phyloP scores from a whole-genome alignment of 2,113 vertebrate species.

The Cebus imitator region DNA sequence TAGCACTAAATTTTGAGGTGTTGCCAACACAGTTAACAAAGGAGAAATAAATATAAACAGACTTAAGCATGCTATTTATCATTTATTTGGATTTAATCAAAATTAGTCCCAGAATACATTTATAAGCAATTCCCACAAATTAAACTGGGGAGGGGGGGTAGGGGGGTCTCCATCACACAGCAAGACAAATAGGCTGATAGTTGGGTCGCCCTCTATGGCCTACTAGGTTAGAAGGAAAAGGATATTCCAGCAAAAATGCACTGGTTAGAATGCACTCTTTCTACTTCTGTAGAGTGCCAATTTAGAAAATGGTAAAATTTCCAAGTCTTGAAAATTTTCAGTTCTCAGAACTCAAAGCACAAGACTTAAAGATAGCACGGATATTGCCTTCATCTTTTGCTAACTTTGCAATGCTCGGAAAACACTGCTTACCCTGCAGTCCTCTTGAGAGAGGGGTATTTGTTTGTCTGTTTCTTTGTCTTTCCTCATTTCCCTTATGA shows the following conservation, averaged over 20 bases:
- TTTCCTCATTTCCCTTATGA: neutral
- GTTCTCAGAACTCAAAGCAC: neutral
- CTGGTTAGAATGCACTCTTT: neutral
- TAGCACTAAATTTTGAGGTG: constrained; percentile 71
- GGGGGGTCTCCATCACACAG: neutral
- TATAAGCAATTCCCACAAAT: constrained; percentile 60
- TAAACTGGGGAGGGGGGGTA: neutral
- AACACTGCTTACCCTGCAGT: neutral
- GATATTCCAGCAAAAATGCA: neutral
- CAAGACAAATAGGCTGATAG: neutral
- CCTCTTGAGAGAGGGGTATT: neutral
- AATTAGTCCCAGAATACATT: constrained; percentile 68
- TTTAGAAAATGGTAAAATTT: neutral
- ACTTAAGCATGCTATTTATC: constrained; percentile 73
- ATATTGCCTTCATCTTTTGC: neutral
- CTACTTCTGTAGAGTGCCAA: neutral
- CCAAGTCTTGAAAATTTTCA: neutral
- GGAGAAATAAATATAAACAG: constrained; percentile 76
- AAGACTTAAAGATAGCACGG: neutral
- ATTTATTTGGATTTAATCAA: constrained; percentile 78
- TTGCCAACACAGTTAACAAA: constrained; percentile 77
- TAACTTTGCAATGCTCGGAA: neutral
- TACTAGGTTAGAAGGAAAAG: neutral
- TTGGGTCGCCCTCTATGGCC: neutral
- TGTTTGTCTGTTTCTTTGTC: too few relatives aligned